Evolutionary conservation across 2,797 vertebrate genomes (phyloP).

Genomic region (Rhynchotus rufescens): DNA sequence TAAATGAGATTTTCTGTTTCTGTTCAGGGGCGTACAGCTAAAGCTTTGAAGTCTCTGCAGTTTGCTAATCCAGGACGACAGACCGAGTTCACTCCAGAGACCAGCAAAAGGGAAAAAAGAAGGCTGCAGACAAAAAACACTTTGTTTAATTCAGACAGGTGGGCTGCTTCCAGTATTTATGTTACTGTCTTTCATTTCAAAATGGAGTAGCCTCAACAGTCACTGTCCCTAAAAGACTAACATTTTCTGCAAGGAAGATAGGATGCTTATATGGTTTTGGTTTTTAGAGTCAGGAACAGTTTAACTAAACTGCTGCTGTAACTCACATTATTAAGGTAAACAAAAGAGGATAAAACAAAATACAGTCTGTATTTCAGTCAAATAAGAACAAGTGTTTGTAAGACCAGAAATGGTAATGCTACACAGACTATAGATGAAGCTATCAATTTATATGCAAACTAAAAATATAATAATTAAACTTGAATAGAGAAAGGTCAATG

Average conservation of each 20-base stretch:
- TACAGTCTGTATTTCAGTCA: background rate
- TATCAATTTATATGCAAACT: background rate
- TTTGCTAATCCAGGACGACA: slow-evolving; percentile 86
- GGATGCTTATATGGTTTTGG: background rate
- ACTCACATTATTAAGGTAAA: background rate
- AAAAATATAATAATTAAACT: background rate
- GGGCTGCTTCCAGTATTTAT: slow-evolving; percentile 1
- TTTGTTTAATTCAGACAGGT: slow-evolving; percentile 87
- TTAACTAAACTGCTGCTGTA: background rate
- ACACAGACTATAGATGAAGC: background rate
- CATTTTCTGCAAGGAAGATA: background rate
- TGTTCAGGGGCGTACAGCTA: slow-evolving; percentile 87
- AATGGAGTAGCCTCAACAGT: background rate
- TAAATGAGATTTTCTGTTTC: slow-evolving; percentile 46
- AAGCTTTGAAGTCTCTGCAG: slow-evolving; percentile 85
- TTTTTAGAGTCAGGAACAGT: background rate
- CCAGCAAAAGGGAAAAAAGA: slow-evolving; percentile 85
- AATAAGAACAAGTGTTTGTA: background rate
- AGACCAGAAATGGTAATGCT: background rate
- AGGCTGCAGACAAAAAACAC: slow-evolving; percentile 83
- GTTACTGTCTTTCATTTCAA: background rate
- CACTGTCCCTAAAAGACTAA: background rate
- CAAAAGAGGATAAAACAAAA: background rate
- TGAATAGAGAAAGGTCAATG: background rate
- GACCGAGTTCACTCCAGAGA: slow-evolving; percentile 86